Base-by-base conservation (phyloP, 1,140 invertebrate species). In the Diprion similis region DNA sequence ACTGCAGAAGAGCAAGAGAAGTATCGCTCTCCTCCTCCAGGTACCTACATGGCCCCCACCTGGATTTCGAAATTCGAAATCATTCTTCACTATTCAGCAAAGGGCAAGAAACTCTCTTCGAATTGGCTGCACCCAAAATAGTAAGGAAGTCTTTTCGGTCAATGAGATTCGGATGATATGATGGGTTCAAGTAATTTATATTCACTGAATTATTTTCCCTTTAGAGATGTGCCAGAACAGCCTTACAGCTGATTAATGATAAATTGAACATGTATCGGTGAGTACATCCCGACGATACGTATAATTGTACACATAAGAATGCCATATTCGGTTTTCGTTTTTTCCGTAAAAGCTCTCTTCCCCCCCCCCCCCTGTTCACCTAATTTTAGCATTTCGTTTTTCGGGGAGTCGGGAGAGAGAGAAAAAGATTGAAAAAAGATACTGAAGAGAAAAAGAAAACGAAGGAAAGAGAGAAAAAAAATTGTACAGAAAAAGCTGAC, bases 401-500 rank as follows among this genome's bases (percentile, higher is more conserved):
- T 59, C 6, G 7, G 51, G 9, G n/a, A 15, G 51, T 8, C 7
- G 24, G 6, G 24, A 37, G 24, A 37, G 24, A 37, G 24, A 37
- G 24, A 37, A 6, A 9, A 59, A 59, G n/a, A 59, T 15, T 13
- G 51, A 59, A 59, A 13, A 17, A 59, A 59, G 11, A 59, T 9
- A 59, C 11, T 8, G n/a, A 17, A 13, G 51, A 59, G 51, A 13
- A 4, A 17, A 17, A 17, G n/a, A 59, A 59, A 59, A 59, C 3
- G n/a, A 17, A 17, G 51, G n/a, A 59, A 59, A 59, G n/a, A 59
- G 8, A 37, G 24, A 37, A 37, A 37, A 37, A 37, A 37, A 37
- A 37, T 37, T 59, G n/a, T 59, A 59, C 51, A 17, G 51, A 59
- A 59, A 59, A 59, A 59, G 51, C 51, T 59, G 51, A 59, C 51